Evolutionary conservation across 2,797 vertebrate species (phyloP).

Genomic region (Bryconaethiops microstoma): DNA sequence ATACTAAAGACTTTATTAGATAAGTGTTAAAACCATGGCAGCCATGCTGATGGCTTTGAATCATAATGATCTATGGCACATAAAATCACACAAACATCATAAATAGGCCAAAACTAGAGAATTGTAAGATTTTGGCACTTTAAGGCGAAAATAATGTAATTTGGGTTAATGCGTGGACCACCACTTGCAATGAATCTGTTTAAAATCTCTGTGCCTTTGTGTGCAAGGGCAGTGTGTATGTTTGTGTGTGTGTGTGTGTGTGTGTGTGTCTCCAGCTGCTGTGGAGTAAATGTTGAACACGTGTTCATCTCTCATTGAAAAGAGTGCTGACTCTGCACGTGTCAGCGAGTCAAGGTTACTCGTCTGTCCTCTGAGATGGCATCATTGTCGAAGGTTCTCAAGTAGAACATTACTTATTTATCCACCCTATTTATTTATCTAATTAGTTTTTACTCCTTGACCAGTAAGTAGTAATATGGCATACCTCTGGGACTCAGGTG

Average conservation of each 20-base stretch:
- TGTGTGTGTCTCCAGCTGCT: slow-evolving; percentile 63
- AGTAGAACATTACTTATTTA: slow-evolving; percentile 76
- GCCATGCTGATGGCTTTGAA: no score
- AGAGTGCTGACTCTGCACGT: slow-evolving; percentile 55
- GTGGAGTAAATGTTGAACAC: slow-evolving; percentile 60
- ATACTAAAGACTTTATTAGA: no score
- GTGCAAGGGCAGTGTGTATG: no score
- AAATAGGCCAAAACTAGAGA: no score
- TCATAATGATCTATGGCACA: no score
- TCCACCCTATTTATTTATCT: slow-evolving; percentile 75
- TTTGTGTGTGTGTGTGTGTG: slow-evolving; percentile 53
- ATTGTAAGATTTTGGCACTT: no score
- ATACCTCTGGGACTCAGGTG: slow-evolving; percentile 66
- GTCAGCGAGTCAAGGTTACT: slow-evolving; percentile 72
- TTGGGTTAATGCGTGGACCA: no score
- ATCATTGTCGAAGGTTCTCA: slow-evolving; percentile 56
- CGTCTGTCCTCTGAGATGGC: slow-evolving; percentile 59
- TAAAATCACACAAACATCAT: no score
- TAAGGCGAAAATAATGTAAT: no score
- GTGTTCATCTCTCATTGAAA: slow-evolving; percentile 59
- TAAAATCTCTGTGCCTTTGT: no score
- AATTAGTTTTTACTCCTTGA: slow-evolving; percentile 68
- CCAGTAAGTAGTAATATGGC: slow-evolving; percentile 57
- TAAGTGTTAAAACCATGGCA: no score
- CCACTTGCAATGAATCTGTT: no score